phyloP scores from a whole-genome alignment of 2,797 vertebrate species.

The Fringilla coelebs region DNA sequence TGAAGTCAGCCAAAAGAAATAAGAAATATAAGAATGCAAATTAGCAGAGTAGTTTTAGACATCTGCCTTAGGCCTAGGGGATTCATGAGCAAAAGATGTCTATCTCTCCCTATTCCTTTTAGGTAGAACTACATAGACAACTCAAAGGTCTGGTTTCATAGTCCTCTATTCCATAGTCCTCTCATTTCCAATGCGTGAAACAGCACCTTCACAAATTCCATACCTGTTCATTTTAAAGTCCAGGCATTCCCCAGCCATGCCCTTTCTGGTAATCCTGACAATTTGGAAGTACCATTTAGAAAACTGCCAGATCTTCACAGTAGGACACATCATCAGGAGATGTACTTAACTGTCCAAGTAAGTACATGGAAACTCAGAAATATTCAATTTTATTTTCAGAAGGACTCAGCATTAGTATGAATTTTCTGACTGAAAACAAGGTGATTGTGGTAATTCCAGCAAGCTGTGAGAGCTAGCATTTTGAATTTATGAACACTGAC shows the following conservation, averaged over 20 bases:
- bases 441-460: neutral
- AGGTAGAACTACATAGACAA: neutral
- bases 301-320: neutral
- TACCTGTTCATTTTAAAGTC: neutral
- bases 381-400: neutral
- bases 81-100: neutral
- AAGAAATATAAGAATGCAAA: neutral
- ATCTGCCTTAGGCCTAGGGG: neutral
- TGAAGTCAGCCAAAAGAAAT: neutral
- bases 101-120: neutral
- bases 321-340: neutral
- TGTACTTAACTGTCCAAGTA: neutral
- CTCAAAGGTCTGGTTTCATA: neutral
- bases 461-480: neutral
- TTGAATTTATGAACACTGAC: neutral
- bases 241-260: neutral
- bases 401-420: neutral
- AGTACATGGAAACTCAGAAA: neutral
- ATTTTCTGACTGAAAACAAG: neutral
- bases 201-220: neutral
- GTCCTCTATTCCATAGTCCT: neutral
- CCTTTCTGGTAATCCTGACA: neutral
- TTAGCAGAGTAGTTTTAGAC: neutral
- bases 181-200: neutral
- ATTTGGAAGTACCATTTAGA: neutral